A percentile compares a stretch with the other conserved stretches of the same genome.
Conservation (phyloP, 2,888 invertebrate species). For the Acutogordius australiensis region DNA sequence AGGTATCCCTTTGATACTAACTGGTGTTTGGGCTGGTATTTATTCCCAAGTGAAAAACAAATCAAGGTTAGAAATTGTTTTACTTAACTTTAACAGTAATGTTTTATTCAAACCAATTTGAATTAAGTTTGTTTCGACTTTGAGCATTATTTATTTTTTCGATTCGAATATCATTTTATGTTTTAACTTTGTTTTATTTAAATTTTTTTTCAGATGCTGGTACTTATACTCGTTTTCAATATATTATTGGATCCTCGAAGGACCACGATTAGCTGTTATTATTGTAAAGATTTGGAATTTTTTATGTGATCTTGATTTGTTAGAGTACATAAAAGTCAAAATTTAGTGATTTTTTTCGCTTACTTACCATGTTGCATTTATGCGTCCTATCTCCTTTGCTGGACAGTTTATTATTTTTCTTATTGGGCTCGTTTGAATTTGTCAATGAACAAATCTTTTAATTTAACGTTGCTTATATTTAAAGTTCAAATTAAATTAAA, state of each 20-base stretch:
- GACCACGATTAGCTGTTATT: conserved; percentile 47
- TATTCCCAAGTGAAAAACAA: neutral
- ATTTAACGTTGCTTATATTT: too few relatives aligned
- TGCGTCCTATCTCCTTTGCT: too few relatives aligned
- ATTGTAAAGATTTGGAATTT: conserved; percentile 38
- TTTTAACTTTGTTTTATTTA: neutral
- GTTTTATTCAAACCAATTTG: neutral
- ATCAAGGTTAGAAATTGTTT: neutral
- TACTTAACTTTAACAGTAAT: neutral
- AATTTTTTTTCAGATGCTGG: conserved; percentile 34
- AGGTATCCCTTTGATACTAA: conserved; percentile 7
- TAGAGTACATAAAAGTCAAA: too few relatives aligned
- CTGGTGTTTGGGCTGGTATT: neutral
- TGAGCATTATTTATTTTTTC: neutral
- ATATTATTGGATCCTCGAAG: conserved; percentile 65
- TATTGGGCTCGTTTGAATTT: too few relatives aligned
- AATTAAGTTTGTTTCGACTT: neutral
- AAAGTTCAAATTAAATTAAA: too few relatives aligned
- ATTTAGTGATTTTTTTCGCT: too few relatives aligned
- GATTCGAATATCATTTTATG: neutral
- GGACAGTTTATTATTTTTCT: too few relatives aligned
- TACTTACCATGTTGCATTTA: too few relatives aligned
- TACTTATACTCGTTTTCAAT: conserved; percentile 49
- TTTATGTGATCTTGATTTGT: too few relatives aligned
- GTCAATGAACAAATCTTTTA: too few relatives aligned